Percentiles rank a stretch among this genome's conserved stretches.
phyloP scores from a whole-genome alignment of 1,140 invertebrate genomes.

The Habropoda laboriosa region DNA sequence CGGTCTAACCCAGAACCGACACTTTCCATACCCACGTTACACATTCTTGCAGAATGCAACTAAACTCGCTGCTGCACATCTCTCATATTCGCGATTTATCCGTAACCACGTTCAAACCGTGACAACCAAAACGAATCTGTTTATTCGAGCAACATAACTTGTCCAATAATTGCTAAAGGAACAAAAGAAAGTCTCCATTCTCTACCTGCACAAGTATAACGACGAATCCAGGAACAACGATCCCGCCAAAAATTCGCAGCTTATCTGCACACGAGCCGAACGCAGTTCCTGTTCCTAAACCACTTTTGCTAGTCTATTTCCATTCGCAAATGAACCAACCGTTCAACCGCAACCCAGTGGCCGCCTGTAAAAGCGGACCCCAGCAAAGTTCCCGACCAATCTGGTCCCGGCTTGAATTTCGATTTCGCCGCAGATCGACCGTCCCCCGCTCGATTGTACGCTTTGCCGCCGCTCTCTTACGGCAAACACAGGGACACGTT shows the following conservation, averaged over 20 bases:
- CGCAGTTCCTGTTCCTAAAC: neutral
- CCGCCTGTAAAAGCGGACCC: conserved; percentile 23
- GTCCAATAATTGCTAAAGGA: neutral
- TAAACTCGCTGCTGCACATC: no score
- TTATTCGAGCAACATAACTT: neutral
- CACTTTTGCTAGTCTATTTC: conserved; percentile 34
- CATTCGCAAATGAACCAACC: conserved; percentile 42
- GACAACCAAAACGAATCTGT: no score
- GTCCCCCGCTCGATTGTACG: conserved; percentile 30
- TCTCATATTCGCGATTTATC: no score
- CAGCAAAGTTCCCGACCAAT: conserved; percentile 41
- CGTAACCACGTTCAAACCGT: no score
- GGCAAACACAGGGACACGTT: conserved; percentile 4
- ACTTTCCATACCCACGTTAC: neutral
- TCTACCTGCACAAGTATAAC: neutral
- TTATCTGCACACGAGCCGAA: neutral
- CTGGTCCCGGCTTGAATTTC: conserved; percentile 31
- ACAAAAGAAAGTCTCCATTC: neutral
- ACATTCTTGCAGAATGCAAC: neutral
- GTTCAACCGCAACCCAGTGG: conserved; percentile 25
- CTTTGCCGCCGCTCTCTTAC: conserved; percentile 18
- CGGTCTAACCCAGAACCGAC: no score
- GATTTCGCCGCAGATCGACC: conserved; percentile 30
- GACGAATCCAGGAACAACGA: neutral
- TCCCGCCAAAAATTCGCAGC: neutral